Percentiles rank a stretch among this genome's conserved stretches.
Evolutionary conservation across 2,888 invertebrate species (phyloP).

Genomic region (Heliconius ethilla): DNA sequence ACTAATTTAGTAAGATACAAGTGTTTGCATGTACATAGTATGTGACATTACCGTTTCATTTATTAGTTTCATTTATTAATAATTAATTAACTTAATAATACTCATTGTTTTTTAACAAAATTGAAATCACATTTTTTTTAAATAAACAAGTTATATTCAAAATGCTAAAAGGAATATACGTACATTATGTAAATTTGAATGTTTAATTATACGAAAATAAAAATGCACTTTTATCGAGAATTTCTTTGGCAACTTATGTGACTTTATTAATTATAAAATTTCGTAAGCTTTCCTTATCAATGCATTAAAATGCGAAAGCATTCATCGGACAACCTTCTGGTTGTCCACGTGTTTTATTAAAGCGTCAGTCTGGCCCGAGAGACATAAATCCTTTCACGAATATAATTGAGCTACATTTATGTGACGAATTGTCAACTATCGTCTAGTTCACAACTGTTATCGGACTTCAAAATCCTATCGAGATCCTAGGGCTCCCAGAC

Average conservation of each 20-base stretch:
- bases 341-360: slow-evolving; percentile 35
- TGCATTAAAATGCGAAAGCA: slow-evolving; percentile 12
- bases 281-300: background rate
- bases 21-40: background rate
- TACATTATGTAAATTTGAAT: background rate
- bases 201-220: background rate
- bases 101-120: background rate
- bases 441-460: slow-evolving; percentile 31
- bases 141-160: background rate
- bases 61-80: no score
- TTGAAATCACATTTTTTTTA: background rate
- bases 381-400: slow-evolving; percentile 45
- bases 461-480: slow-evolving; percentile 33
- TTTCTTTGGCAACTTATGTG: background rate
- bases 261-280: background rate
- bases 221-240: background rate
- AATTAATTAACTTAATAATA: no score
- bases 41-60: no score
- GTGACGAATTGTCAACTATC: slow-evolving; percentile 40
- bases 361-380: slow-evolving; percentile 33
- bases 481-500: no score
- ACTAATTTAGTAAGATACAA: background rate
- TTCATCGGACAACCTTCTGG: slow-evolving; percentile 26
- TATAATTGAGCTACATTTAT: slow-evolving; percentile 46
- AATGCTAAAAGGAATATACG: background rate